These are phyloP conservation scores for Zelleria hepariella DNA, from an alignment of 2,888 invertebrate genomes.

Conservation along the genomic window DNA sequence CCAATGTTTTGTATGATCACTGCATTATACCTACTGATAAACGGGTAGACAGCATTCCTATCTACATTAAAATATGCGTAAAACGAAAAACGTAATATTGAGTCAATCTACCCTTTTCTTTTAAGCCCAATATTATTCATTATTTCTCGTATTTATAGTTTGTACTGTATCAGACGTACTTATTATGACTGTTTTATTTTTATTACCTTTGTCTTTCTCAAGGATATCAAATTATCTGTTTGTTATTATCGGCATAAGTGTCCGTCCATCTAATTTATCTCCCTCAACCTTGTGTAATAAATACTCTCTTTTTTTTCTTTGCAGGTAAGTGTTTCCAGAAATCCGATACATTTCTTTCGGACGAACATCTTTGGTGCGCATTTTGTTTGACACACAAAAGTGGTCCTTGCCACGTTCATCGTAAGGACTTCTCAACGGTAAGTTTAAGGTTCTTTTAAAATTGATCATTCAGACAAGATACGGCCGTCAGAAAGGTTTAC, in stretches of 20 bases:
- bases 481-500: not conserved
- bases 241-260: not conserved
- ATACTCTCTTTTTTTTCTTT: conserved; percentile 37
- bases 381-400: not conserved
- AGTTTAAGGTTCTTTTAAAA: not conserved
- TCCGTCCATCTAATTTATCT: not conserved
- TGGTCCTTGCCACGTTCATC: not conserved
- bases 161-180: not conserved
- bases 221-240: not conserved
- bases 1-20: too few species aligned
- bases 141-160: not conserved
- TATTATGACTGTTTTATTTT: not conserved
- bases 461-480: not conserved
- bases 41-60: too few species aligned
- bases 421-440: not conserved
- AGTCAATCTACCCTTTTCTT: not conserved
- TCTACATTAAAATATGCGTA: not conserved
- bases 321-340: conserved; percentile 50
- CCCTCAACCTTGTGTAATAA: not conserved
- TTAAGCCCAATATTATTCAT: not conserved
- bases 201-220: not conserved
- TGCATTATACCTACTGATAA: too few species aligned
- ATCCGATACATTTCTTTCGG: not conserved
- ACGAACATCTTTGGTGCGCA: not conserved
- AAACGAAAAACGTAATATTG: not conserved